Base-by-base conservation (phyloP, 2,888 invertebrate genomes). In the Pristionchus mayeri region DNA sequence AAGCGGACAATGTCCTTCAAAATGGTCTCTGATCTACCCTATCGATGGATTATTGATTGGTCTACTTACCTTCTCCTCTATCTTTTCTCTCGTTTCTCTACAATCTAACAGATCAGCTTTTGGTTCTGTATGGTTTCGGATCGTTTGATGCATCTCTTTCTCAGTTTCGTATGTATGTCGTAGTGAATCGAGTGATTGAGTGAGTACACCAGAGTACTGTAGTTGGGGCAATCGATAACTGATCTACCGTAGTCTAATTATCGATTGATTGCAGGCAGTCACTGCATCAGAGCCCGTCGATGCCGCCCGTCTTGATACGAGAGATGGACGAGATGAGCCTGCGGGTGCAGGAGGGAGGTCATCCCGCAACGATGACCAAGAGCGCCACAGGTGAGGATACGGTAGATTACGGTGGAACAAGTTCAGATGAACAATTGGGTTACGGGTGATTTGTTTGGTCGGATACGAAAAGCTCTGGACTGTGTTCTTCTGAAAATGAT, bases 261-360 rank as follows among this genome's bases (percentile, higher is more conserved):
- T 30, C 30, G 79, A 40, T 40, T 24, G 57, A 54, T 83, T 40
- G 63, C 86, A 90, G 90, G 89, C 90, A 87, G 87, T 89, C 89
- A 84, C 90, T 92, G 82, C 92, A 92, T 86, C 91, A 88, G 85
- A 90, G 90, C 52, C 92, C 92, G 34, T 92, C 92, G 80, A 92
- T 92, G 92, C 92, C 92, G 30, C 92, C 91, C 48, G 85, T 88
- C 37, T 85, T 88, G 87, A 91, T 92, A 86, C 87, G 89, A 85
- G 75, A 81, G 84, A 89, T 89, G 89, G 88, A 85, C 37, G 87
- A 85, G 34, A 27, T 89, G 81, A 71, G 71, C 21, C 34, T 83
- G 71, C 27, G 71, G 30, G 71, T 11, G 37, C n/a, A n/a, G n/a
- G 50, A 67, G 13, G 48, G 40, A 52, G 48, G 24, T 40, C 34